These are phyloP conservation scores for Centrocercus urophasianus DNA, from an alignment of 2,113 vertebrate species.

Conservation along the genomic window DNA sequence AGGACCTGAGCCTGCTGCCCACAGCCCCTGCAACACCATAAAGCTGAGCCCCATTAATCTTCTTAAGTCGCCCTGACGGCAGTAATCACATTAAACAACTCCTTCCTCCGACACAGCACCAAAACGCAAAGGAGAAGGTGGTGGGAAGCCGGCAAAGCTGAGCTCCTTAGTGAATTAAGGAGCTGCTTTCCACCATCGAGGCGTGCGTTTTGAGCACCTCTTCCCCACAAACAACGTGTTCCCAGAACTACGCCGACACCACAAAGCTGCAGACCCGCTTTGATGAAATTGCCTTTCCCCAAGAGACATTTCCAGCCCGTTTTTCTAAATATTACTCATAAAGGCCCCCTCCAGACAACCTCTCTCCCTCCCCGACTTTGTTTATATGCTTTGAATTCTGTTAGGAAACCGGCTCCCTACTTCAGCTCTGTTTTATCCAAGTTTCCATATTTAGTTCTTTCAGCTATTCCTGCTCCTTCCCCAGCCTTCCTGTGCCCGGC, in stretches of 20 bases:
- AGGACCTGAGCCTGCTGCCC: not conserved
- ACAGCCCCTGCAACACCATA: accelerated
- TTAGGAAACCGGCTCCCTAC: conserved; percentile 60
- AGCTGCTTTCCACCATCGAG: not conserved
- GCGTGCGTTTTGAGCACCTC: not conserved
- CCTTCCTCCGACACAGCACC: not conserved
- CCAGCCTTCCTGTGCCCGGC: not conserved
- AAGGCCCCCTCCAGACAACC: conserved; percentile 53
- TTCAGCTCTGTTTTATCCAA: conserved; percentile 50
- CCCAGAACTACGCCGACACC: not conserved
- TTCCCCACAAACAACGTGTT: not conserved
- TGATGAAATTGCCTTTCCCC: not conserved
- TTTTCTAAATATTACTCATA: conserved; percentile 46
- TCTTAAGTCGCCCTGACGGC: not conserved
- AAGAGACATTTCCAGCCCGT: not conserved
- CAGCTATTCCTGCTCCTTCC: conserved; percentile 48
- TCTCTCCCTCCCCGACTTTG: conserved; percentile 53
- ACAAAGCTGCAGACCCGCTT: not conserved
- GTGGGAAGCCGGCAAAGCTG: not conserved
- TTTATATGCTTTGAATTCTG: conserved; percentile 62
- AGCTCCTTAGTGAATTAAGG: conserved; percentile 24
- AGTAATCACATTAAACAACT: not conserved
- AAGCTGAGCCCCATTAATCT: conserved; percentile 4
- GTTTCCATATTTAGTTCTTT: conserved; percentile 72
- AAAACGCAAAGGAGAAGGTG: not conserved